These are phyloP conservation scores for Holotrichia oblita DNA, from an alignment of 1,140 invertebrate genomes.

Conservation along the genomic window DNA sequence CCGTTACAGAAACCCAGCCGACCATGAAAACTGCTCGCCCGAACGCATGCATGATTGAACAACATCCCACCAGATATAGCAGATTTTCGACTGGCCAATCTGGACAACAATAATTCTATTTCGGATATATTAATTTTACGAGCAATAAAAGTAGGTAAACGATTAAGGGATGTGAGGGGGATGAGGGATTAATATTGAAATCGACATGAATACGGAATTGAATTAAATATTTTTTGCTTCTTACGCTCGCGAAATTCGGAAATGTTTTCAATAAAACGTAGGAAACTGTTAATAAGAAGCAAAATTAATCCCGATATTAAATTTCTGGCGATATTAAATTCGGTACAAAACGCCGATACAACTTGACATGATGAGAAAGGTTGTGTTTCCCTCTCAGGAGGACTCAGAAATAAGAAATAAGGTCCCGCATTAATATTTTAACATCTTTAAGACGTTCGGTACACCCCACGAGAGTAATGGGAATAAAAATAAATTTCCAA, in stretches of 20 bases:
- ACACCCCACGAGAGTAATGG: background rate
- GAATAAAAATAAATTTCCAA: constrained; percentile 7
- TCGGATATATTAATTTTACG: background rate
- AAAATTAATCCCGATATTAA: too few species aligned
- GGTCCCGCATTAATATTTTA: constrained; percentile 2
- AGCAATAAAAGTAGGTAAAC: background rate
- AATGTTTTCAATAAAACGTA: too few species aligned
- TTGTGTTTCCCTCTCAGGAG: background rate
- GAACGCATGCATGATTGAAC: constrained; percentile 2
- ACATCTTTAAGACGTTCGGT: background rate
- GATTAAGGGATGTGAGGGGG: too few species aligned
- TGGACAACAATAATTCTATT: background rate
- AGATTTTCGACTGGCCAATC: constrained; percentile 1
- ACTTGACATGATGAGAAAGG: background rate
- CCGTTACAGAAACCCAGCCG: background rate
- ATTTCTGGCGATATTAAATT: too few species aligned
- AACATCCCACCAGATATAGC: background rate
- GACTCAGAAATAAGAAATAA: background rate
- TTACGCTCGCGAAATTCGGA: too few species aligned
- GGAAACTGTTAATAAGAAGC: too few species aligned
- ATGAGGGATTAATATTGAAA: too few species aligned
- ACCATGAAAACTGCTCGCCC: background rate
- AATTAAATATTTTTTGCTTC: too few species aligned
- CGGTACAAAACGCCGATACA: too few species aligned
- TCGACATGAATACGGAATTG: too few species aligned